phyloP scores from a whole-genome alignment of 2,113 vertebrate species.

The Osmerus eperlanus region DNA sequence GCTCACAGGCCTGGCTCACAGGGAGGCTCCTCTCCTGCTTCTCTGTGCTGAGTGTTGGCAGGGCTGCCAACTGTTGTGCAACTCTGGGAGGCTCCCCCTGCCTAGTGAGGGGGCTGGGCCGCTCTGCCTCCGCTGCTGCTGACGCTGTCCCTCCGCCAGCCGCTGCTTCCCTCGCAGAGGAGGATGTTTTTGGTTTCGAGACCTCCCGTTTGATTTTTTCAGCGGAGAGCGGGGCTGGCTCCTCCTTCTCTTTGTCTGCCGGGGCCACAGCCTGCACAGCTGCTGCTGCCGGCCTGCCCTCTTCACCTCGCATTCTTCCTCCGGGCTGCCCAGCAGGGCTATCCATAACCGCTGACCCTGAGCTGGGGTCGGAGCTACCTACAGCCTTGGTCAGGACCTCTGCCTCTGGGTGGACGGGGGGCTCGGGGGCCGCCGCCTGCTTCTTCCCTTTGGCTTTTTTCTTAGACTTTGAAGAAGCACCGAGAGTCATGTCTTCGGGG shows the following conservation, averaged over 20 bases:
- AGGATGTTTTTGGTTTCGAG: conserved; percentile 73
- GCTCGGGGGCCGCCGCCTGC: conserved; percentile 32
- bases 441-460: conserved; percentile 64
- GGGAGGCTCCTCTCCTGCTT: conserved; percentile 42
- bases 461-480: conserved; percentile 49
- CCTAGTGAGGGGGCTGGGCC: conserved; percentile 61
- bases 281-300: conserved; percentile 66
- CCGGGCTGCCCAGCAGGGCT: conserved; percentile 54
- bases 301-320: conserved; percentile 63
- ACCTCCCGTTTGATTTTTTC: conserved; percentile 74
- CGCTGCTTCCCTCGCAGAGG: conserved; percentile 67
- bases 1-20: conserved; percentile 44
- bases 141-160: conserved; percentile 64
- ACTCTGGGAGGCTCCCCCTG: conserved; percentile 71
- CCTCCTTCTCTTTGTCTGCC: conserved; percentile 75
- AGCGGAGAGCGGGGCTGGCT: conserved; percentile 58
- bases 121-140: conserved; percentile 58
- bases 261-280: conserved; percentile 72
- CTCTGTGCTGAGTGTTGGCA: conserved; percentile 61
- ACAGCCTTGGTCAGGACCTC: conserved; percentile 30
- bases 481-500: conserved; percentile 24
- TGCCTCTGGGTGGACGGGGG: conserved; percentile 24
- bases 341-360: conserved; percentile 32
- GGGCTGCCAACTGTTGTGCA: conserved; percentile 66
- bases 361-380: conserved; percentile 28